Evolutionary conservation across 2,888 invertebrate genomes (phyloP).

Genomic region (Bembecia ichneumoniformis): DNA sequence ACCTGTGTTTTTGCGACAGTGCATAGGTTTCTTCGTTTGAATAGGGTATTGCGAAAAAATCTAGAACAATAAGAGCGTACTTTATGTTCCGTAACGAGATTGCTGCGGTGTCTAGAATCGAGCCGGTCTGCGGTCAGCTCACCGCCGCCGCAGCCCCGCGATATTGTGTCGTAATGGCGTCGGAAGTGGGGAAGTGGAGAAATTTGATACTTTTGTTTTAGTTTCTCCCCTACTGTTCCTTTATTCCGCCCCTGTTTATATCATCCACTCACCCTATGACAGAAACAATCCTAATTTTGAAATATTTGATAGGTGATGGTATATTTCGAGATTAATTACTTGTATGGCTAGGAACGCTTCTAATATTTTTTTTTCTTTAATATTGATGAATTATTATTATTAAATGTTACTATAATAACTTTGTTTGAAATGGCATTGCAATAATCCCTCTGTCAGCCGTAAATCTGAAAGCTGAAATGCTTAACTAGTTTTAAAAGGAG

Average conservation of each 20-base stretch:
- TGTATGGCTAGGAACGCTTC: too few species aligned
- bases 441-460: too few species aligned
- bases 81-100: slow-evolving; percentile 63
- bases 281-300: too few species aligned
- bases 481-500: too few species aligned
- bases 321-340: too few species aligned
- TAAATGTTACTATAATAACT: too few species aligned
- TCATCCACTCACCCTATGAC: slow-evolving; percentile 15
- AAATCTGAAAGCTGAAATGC: too few species aligned
- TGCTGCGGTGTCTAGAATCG: slow-evolving; percentile 51
- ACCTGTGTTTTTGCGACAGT: slow-evolving; percentile 13
- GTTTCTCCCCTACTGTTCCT: slow-evolving; percentile 27
- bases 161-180: slow-evolving; percentile 60
- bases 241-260: slow-evolving; percentile 20
- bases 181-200: slow-evolving; percentile 64
- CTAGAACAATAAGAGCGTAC: slow-evolving; percentile 48
- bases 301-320: too few species aligned
- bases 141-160: slow-evolving; percentile 40
- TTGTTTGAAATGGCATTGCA: too few species aligned
- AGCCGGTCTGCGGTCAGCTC: slow-evolving; percentile 49
- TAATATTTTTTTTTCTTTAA: too few species aligned
- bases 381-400: too few species aligned
- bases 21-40: slow-evolving; percentile 43
- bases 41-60: slow-evolving; percentile 51
- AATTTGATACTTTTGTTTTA: slow-evolving; percentile 62